Conservation (phyloP, 2,113 vertebrate genomes). For the Ginglymostoma cirratum region DNA sequence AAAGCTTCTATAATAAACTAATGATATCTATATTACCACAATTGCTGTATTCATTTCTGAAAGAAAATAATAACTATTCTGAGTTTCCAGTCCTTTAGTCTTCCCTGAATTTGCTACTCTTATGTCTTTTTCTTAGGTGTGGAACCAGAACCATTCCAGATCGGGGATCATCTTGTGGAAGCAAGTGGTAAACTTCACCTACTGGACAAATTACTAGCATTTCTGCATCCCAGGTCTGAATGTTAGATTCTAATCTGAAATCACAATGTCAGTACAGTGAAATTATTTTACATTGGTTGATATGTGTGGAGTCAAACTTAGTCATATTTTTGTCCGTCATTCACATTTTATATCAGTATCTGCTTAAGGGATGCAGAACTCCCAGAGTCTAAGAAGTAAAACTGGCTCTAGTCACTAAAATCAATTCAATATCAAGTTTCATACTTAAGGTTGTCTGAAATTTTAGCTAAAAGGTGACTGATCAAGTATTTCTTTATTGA, state of each 20-base stretch:
- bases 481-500: neutral
- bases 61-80: neutral
- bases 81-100: neutral
- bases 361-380: neutral
- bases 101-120: neutral
- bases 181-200: slow-evolving; percentile 83
- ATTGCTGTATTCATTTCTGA: neutral
- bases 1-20: neutral
- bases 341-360: neutral
- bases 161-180: slow-evolving; percentile 84
- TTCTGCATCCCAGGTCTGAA: slow-evolving; percentile 65
- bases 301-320: neutral
- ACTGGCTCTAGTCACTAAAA: neutral
- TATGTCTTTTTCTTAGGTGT: slow-evolving; percentile 59
- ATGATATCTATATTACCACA: neutral
- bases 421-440: neutral
- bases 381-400: neutral
- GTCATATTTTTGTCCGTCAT: neutral
- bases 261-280: neutral
- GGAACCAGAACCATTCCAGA: slow-evolving; percentile 86
- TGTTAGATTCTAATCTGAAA: neutral
- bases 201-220: slow-evolving; percentile 71
- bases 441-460: neutral
- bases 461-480: neutral
- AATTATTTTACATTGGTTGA: neutral